Evolutionary conservation across 2,113 vertebrate genomes (phyloP).

Genomic region (Podilymbus podiceps): DNA sequence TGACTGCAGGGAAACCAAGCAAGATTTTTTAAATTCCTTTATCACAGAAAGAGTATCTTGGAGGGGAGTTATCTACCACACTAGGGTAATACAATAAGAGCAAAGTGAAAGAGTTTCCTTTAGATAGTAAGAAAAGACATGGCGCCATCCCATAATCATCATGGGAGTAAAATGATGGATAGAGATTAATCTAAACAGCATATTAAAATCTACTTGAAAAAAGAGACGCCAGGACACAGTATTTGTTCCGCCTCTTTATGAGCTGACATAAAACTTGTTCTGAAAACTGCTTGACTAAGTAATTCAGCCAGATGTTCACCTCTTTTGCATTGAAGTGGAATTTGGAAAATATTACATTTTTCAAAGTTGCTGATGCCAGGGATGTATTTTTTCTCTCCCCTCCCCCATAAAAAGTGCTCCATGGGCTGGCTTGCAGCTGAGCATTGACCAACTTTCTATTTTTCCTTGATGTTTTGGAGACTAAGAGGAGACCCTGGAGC

Average conservation of each 20-base stretch:
- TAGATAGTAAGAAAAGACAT: background rate
- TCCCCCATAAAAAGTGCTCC: background rate
- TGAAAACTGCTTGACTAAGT: slow-evolving; percentile 69
- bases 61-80: background rate
- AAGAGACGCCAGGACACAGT: background rate
- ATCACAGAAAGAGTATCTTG: background rate
- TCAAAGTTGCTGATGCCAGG: slow-evolving; percentile 65
- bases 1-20: background rate
- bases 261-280: slow-evolving; percentile 73
- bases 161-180: background rate
- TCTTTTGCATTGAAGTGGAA: slow-evolving; percentile 64
- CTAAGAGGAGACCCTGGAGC: slow-evolving; percentile 35
- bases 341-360: slow-evolving; percentile 75
- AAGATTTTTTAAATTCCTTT: background rate
- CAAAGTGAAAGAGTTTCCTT: background rate
- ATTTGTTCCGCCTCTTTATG: slow-evolving; percentile 51
- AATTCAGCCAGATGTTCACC: slow-evolving; percentile 80
- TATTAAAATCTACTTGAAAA: background rate
- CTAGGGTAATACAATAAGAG: background rate
- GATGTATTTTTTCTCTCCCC: background rate
- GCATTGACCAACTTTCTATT: slow-evolving; percentile 34
- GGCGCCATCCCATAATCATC: background rate
- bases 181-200: background rate
- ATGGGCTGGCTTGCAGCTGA: slow-evolving; percentile 39
- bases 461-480: slow-evolving; percentile 47